phyloP scores from a whole-genome alignment of 2,888 invertebrate species.

The Pterostichus madidus region DNA sequence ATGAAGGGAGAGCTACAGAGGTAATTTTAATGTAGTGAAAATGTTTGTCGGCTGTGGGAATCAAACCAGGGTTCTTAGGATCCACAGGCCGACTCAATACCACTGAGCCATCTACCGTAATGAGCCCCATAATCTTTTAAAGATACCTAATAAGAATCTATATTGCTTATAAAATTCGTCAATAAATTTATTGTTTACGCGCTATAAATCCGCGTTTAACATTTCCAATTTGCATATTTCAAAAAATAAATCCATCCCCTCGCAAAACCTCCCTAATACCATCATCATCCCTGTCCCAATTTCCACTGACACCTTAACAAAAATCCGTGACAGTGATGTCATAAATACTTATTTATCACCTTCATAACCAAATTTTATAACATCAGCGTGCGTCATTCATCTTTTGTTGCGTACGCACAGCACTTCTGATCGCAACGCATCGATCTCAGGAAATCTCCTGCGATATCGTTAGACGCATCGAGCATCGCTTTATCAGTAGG shows the following conservation, averaged over 20 bases:
- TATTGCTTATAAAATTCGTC: too few species aligned
- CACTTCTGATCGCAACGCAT: conserved; percentile 7
- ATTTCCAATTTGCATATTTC: not conserved
- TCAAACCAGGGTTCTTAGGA: too few species aligned
- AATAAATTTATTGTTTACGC: conserved; percentile 15
- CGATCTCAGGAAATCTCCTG: conserved; percentile 2
- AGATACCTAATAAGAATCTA: too few species aligned
- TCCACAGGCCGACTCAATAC: too few species aligned
- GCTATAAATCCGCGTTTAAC: conserved; percentile 6
- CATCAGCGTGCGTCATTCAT: conserved; percentile 18
- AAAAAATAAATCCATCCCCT: conserved; percentile 6
- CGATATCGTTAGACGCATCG: conserved; percentile 17
- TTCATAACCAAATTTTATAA: conserved; percentile 53
- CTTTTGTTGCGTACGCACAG: conserved; percentile 25
- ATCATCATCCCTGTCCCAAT: conserved; percentile 4
- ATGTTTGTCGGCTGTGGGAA: too few species aligned
- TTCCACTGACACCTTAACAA: conserved; percentile 14
- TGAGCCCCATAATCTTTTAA: too few species aligned
- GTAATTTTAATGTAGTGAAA: too few species aligned
- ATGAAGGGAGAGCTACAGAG: too few species aligned
- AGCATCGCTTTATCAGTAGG: conserved; percentile 44
- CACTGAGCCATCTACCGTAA: too few species aligned
- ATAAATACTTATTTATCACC: conserved; percentile 53
- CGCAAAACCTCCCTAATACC: conserved; percentile 20
- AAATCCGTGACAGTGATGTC: conserved; percentile 27